A percentile compares a stretch with the other conserved stretches of the same genome.
These are phyloP conservation scores for Aricia agestis DNA, from an alignment of 1,140 invertebrate species.

Conservation along the genomic window DNA sequence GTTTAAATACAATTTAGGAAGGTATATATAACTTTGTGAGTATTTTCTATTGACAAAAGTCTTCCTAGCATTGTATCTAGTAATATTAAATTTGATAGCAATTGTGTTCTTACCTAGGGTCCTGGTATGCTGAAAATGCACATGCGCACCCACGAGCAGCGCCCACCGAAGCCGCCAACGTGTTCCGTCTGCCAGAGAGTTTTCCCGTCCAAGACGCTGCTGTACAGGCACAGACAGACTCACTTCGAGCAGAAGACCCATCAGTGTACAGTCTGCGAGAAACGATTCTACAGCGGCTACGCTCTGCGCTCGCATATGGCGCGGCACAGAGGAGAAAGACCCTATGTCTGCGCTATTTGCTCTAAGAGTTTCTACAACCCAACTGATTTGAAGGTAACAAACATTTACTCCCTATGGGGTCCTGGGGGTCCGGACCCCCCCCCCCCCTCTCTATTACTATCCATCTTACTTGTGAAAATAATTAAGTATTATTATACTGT, in stretches of 20 bases:
- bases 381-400: constrained; percentile 69
- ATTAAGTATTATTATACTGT: too few relatives aligned
- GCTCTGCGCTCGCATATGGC: constrained; percentile 70
- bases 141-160: constrained; percentile 78
- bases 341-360: constrained; percentile 64
- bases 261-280: constrained; percentile 69
- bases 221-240: constrained; percentile 77
- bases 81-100: too few relatives aligned
- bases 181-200: constrained; percentile 77
- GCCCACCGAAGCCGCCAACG: constrained; percentile 75
- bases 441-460: too few relatives aligned
- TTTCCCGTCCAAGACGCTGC: constrained; percentile 77
- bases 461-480: too few relatives aligned
- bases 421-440: too few relatives aligned
- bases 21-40: too few relatives aligned
- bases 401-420: too few relatives aligned
- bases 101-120: constrained; percentile 47
- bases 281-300: constrained; percentile 72
- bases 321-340: constrained; percentile 65
- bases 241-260: constrained; percentile 76
- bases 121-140: constrained; percentile 80
- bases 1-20: too few relatives aligned
- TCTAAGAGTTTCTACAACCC: constrained; percentile 73
- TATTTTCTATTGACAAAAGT: too few relatives aligned
- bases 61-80: too few relatives aligned